phyloP scores from a whole-genome alignment of 1,140 invertebrate species.

The Reticulitermes speratus region DNA sequence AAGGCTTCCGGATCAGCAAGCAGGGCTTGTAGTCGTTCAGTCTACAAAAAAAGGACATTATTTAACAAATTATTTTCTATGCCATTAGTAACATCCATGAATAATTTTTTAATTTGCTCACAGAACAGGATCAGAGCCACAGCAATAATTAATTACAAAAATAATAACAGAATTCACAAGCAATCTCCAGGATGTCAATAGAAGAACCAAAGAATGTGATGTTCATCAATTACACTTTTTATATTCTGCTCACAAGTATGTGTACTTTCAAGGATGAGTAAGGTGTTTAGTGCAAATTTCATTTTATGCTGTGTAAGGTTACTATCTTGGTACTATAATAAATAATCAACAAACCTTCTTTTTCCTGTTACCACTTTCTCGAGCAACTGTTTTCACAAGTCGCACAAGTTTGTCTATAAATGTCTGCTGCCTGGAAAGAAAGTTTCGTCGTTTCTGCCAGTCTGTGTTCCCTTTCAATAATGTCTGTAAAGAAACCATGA shows the following conservation, averaged over 20 bases:
- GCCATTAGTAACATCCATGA: too few species aligned
- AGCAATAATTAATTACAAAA: too few species aligned
- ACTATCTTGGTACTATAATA: neutral
- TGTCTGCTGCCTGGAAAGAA: slow-evolving; percentile 77
- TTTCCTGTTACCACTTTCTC: slow-evolving; percentile 88
- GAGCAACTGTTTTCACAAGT: slow-evolving; percentile 86
- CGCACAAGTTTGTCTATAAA: slow-evolving; percentile 90
- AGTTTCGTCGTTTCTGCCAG: slow-evolving; percentile 66
- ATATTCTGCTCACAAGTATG: too few species aligned
- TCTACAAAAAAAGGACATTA: slow-evolving; percentile 45
- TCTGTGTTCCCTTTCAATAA: slow-evolving; percentile 60
- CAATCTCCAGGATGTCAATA: too few species aligned
- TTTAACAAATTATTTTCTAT: neutral
- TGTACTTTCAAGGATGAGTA: too few species aligned
- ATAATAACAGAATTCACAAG: too few species aligned
- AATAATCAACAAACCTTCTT: slow-evolving; percentile 65
- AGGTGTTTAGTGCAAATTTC: too few species aligned
- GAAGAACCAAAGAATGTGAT: too few species aligned
- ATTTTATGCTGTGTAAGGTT: too few species aligned
- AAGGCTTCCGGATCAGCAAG: slow-evolving; percentile 76
- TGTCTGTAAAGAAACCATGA: slow-evolving; percentile 39
- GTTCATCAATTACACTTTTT: too few species aligned
- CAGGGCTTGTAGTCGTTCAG: slow-evolving; percentile 81
- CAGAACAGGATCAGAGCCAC: too few species aligned
- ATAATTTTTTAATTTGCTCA: too few species aligned